A percentile compares a stretch with the other conserved stretches of the same genome.
Conservation (phyloP, 2,888 invertebrate species). For the Lasioglossum lativentre region DNA sequence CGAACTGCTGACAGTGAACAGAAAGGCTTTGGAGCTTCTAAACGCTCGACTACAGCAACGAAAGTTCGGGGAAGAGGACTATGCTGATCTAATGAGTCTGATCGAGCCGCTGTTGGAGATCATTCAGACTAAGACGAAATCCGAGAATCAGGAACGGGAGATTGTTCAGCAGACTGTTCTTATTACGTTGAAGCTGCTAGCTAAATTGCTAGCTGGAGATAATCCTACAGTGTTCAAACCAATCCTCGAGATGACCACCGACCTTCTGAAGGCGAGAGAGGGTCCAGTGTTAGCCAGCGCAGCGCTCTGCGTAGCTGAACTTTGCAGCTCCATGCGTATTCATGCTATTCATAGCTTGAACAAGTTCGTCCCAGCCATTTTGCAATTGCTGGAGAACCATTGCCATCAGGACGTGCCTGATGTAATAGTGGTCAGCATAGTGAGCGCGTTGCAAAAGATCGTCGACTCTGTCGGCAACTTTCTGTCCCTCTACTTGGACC, state of each 20-base stretch:
- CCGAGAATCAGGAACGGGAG: constrained; percentile 87
- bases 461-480: constrained; percentile 93
- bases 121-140: constrained; percentile 85
- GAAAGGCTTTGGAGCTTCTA: constrained; percentile 94
- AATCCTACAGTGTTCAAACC: constrained; percentile 90
- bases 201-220: constrained; percentile 89
- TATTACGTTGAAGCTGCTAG: constrained; percentile 93
- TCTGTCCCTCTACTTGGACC: constrained; percentile 93
- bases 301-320: constrained; percentile 91
- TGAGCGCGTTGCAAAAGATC: constrained; percentile 93
- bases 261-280: constrained; percentile 86
- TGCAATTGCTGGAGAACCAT: constrained; percentile 88
- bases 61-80: constrained; percentile 86
- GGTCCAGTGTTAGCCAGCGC: constrained; percentile 90
- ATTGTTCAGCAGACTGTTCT: constrained; percentile 93
- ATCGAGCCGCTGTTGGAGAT: constrained; percentile 88
- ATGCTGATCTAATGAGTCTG: constrained; percentile 86
- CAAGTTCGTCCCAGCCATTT: constrained; percentile 91
- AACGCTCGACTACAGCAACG: constrained; percentile 92
- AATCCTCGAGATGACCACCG: constrained; percentile 89
- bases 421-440: constrained; percentile 89
- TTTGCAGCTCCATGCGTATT: constrained; percentile 91
- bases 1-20: constrained; percentile 89
- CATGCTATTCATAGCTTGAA: constrained; percentile 91
- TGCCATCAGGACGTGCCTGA: constrained; percentile 87